phyloP scores from a whole-genome alignment of 2,797 vertebrate genomes.

The Menidia menidia region DNA sequence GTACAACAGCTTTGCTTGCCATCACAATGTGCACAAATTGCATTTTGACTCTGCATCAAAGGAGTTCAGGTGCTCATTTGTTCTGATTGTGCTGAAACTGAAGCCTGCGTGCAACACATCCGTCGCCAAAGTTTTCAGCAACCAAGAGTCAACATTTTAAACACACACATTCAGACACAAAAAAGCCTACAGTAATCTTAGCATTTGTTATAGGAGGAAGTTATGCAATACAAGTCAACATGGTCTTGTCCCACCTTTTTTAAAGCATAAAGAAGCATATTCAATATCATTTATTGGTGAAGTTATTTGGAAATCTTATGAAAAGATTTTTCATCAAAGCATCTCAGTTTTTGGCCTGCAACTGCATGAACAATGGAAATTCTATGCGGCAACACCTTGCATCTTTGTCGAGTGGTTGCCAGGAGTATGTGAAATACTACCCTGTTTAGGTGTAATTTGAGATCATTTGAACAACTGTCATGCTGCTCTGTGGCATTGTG shows the following conservation, averaged over 20 bases:
- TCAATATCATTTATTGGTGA: background rate
- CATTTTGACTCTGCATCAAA: background rate
- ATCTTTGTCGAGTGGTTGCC: constrained; percentile 35
- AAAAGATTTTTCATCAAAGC: background rate
- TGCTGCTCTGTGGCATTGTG: constrained; percentile 50
- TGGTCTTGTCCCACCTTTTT: background rate
- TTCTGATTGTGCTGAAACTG: background rate
- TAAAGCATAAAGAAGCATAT: background rate
- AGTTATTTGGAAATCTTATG: background rate
- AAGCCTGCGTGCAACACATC: background rate
- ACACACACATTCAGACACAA: background rate
- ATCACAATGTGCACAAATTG: background rate
- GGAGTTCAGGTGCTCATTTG: background rate
- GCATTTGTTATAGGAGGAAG: background rate
- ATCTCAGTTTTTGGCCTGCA: background rate
- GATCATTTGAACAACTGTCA: constrained; percentile 45
- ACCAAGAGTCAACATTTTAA: background rate
- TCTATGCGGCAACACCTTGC: constrained; percentile 31
- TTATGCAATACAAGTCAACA: background rate
- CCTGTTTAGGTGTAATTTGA: constrained; percentile 47
- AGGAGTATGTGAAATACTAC: constrained; percentile 48
- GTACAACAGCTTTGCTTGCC: background rate
- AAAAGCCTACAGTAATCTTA: background rate
- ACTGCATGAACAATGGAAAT: constrained; percentile 27
- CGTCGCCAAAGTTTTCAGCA: background rate